Evolutionary conservation across 2,113 vertebrate genomes (phyloP), one percentile per base, ranked within the genome.

Genomic region (Ramphastos sulfuratus): DNA sequence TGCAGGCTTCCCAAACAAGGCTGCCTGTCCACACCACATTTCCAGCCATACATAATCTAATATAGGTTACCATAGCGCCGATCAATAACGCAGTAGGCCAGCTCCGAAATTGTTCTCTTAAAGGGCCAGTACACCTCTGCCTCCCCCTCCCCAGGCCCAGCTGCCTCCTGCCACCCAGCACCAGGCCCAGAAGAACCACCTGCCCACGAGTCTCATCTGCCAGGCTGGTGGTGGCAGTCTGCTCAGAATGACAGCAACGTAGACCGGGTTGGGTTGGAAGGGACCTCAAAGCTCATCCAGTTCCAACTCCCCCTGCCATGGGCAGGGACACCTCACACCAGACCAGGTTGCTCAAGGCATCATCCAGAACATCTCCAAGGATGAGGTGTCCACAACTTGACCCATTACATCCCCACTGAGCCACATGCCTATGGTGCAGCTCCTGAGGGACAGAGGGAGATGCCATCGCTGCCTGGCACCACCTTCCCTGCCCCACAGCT

Each of bases 11-110:
- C 96, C 97, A 96, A 93, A 96, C 87, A 79, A 87, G 82, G 79
- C 92, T 95, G 95, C 96, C 95, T 91, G 91, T 93, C 71, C 93
- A 95, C 96, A 73, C 77, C 97, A 95, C 61, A 94, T 96, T 97
- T 97, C 96, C 96, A 97, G 97, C 97, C 95, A 97, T 89, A 87
- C 96, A 96, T 97, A 98, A 98, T 98, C 97, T 98, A 98, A 98
- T 98, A 97, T 97, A 96, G 74, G 97, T 98, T 98, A 97, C 97
- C 98, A 98, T 97, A 97, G 97, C 96, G 95, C 93, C 92, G 59
- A 98, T 98, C 97, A 96, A 98, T 98, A 96, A 96, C 95, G 95
- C 96, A 97, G 95, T 94, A 87, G 96, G 95, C 97, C 96, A 87
- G 92, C 86, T 84, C 97, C 90, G 82, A 96, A 97, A 95, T 67